Evolutionary conservation across 2,888 invertebrate species (phyloP).

Genomic region (Agonum fuliginosum): DNA sequence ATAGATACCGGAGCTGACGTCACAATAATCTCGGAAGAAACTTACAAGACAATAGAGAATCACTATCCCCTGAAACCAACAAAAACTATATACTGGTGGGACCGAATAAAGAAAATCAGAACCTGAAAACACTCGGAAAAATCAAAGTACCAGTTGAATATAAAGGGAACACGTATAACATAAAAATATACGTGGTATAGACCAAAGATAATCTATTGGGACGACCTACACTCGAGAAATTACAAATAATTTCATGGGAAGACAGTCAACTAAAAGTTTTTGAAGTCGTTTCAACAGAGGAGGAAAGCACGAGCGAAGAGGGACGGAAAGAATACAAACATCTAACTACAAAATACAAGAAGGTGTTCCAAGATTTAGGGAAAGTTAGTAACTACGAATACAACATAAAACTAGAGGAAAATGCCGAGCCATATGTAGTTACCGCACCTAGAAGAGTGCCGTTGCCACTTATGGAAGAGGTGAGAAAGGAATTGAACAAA

Average conservation of each 20-base stretch:
- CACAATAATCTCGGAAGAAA: neutral
- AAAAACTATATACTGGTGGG: neutral
- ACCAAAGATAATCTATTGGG: constrained; percentile 2
- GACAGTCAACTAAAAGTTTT: neutral
- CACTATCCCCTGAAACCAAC: neutral
- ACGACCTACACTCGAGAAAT: neutral
- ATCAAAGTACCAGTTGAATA: neutral
- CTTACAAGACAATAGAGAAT: neutral
- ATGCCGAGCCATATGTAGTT: constrained; percentile 64
- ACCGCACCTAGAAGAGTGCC: constrained; percentile 66
- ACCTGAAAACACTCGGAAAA: neutral
- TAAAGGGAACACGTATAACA: neutral
- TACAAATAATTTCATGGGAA: neutral
- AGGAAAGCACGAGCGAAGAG: neutral
- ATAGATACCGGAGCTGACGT: neutral
- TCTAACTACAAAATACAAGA: neutral
- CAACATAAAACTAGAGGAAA: constrained; percentile 63
- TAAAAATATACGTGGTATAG: neutral
- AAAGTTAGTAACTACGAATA: constrained; percentile 62
- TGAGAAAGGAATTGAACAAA: constrained; percentile 65
- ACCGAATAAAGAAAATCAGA: neutral
- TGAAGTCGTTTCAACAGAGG: neutral
- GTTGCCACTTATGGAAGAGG: constrained; percentile 65
- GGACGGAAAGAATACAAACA: neutral
- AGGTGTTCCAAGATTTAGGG: constrained; percentile 62